Conservation (phyloP, 2,113 vertebrate species). For the Oxyura jamaicensis region DNA sequence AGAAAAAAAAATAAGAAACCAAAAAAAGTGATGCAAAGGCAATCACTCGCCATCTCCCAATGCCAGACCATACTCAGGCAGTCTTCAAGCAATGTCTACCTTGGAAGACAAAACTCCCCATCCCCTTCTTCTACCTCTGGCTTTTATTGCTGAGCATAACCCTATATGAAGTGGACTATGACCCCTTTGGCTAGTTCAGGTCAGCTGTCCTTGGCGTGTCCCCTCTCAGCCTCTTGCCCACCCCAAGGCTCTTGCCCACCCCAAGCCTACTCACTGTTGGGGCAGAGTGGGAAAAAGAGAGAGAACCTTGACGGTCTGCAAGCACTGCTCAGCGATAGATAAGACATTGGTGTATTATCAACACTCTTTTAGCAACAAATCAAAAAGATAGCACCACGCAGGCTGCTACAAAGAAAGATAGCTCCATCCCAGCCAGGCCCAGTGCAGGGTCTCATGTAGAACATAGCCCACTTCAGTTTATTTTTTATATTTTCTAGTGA, state of each 20-base stretch:
- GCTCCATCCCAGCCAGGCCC: background rate
- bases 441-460: background rate
- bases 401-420: background rate
- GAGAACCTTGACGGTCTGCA: background rate
- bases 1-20: background rate
- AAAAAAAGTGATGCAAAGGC: background rate
- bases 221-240: background rate
- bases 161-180: background rate
- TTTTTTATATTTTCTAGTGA: background rate
- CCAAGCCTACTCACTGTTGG: background rate
- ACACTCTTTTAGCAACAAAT: background rate
- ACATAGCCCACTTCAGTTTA: background rate
- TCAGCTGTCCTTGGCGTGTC: background rate
- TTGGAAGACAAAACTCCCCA: background rate
- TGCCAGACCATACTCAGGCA: background rate
- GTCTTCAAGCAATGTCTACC: fast-evolving
- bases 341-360: background rate
- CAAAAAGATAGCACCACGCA: background rate
- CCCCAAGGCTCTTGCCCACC: background rate
- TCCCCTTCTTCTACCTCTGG: background rate
- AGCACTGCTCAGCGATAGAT: background rate
- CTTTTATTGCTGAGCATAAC: background rate
- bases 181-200: background rate
- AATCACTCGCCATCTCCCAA: background rate
- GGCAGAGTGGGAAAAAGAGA: background rate